Base-by-base conservation (phyloP, 2,797 vertebrate species). In the Myoxocephalus aenaeus region DNA sequence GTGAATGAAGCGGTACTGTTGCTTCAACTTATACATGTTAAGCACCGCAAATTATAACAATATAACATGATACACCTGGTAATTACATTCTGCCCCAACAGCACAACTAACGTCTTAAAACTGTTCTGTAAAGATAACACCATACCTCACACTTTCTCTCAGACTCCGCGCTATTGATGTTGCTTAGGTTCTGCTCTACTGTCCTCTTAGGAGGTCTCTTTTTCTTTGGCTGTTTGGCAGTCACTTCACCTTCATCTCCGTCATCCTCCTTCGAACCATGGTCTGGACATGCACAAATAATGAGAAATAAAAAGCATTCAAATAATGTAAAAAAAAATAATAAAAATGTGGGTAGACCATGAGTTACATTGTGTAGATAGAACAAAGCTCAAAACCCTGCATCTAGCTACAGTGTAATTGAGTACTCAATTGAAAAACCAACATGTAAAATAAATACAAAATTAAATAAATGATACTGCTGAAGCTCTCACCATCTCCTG, bases 141-240 rank as follows among this genome's bases (percentile, higher is more conserved):
- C 86, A 73, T 85, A 98, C 98, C 96, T 97, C 94, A 82, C 92
- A 94, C 79, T 93, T 96, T 74, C 93, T 94, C 79, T 96, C 95
- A 0, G 94, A 90, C 66, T 96, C 96, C 0, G 96, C 78, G 6
- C 93, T 85, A 1, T 97, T 97, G 90, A 99, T 96, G 91, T 96
- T 99, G 80, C 90, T 95, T 78, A 97, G 65, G 81, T 99, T 99
- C 81, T 96, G 94, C 87, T 99, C 98, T 0, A 99, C 96, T 0
- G 97, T 99, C 91, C 90, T 99, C 89, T 96, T 97, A 7, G 90
- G 94, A 0, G 94, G 93, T 66, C 94, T 92, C 76, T 96, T 98
- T 80, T 94, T 98, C 87, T 94, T 98, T n/a, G 84, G 80, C 62
- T 94, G 92, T 81, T 94, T 96, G 0, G 83, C 75, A 1, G 85